Base-by-base conservation (phyloP, 2,113 vertebrate species). In the Cottus gobio region DNA sequence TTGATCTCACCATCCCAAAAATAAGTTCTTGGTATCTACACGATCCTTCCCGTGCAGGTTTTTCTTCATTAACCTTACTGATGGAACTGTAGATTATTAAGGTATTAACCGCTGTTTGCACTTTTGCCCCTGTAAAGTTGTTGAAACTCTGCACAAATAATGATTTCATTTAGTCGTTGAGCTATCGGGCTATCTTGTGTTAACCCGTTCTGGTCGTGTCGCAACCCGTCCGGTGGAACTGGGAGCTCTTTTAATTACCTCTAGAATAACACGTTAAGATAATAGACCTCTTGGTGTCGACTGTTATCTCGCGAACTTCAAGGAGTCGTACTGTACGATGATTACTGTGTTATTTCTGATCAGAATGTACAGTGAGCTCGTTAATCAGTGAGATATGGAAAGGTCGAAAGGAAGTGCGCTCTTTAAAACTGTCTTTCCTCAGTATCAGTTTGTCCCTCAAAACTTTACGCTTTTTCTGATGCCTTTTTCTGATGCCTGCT, bases 211-310 rank as follows among this genome's bases (percentile, higher is more conserved):
- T 13, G 2, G 12, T 57, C 4, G 28, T 58, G 63, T 42, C 8
- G 3, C 36, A 30, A 61, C 34, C 34, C 18, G 0, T 0, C 6
- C 22, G 8, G 24, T 0, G 0, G 7, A 57, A n/a, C 13, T 11
- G 7, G 3, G 22, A 26, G 65, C 24, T 15, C 7, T n/a, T 75
- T 18, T 16, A 26, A 56, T n/a, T 28, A 34, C 1, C 39, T 52
- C 5, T 7, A 68, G 30, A 70, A 44, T 64, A 75, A 62, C 54
- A 75, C 58, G 69, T 85, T 75, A 58, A 84, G 74, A 85, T 83
- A 74, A 24, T 9, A 6, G 11, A 52, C 52, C 46, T 54, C 18
- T 31, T 11, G 1, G 7, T 15, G 0, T 13, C n/a, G 48, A 0
- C 37, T 52, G 3, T 18, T 60, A 5, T 77, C 61, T 9, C 54